These are phyloP conservation scores for Poecile atricapillus DNA, from an alignment of 2,113 vertebrate genomes.

Conservation along the genomic window DNA sequence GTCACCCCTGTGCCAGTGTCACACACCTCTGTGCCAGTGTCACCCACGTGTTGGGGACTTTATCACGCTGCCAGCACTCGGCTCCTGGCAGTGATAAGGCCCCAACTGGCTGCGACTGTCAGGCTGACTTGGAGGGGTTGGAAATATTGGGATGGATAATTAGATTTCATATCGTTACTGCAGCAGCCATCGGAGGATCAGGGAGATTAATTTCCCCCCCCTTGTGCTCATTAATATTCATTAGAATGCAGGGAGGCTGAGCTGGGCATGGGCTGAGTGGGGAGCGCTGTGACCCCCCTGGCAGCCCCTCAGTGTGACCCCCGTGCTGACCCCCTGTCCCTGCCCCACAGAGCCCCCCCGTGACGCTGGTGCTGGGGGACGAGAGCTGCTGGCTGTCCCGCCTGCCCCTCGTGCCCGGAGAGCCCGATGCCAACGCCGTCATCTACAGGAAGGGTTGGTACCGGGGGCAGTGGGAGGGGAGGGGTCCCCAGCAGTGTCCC, in stretches of 20 bases:
- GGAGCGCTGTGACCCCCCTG: background rate
- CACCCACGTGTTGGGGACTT: background rate
- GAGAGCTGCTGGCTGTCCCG: constrained; percentile 83
- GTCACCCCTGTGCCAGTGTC: background rate
- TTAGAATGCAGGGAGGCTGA: constrained; percentile 72
- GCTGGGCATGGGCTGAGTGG: background rate
- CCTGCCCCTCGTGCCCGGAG: constrained; percentile 73
- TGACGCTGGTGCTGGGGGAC: constrained; percentile 79
- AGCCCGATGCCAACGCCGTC: constrained; percentile 76
- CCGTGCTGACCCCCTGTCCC: background rate
- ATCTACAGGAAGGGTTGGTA: constrained; percentile 86
- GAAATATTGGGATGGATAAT: constrained; percentile 98
- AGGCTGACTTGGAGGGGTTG: constrained; percentile 75
- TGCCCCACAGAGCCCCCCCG: constrained; percentile 22
- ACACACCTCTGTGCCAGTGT: background rate
- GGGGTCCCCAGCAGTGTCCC: background rate
- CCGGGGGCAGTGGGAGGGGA: background rate
- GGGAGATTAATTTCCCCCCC: constrained; percentile 88
- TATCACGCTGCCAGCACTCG: constrained; percentile 60
- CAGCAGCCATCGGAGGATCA: constrained; percentile 91
- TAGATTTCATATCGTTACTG: constrained; percentile 94
- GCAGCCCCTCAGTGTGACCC: background rate
- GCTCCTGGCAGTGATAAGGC: constrained; percentile 70
- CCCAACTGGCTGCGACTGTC: constrained; percentile 63
- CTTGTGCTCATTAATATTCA: constrained; percentile 92